Conservation (phyloP, 2,797 vertebrate genomes). For the Lepus oiostolus region DNA sequence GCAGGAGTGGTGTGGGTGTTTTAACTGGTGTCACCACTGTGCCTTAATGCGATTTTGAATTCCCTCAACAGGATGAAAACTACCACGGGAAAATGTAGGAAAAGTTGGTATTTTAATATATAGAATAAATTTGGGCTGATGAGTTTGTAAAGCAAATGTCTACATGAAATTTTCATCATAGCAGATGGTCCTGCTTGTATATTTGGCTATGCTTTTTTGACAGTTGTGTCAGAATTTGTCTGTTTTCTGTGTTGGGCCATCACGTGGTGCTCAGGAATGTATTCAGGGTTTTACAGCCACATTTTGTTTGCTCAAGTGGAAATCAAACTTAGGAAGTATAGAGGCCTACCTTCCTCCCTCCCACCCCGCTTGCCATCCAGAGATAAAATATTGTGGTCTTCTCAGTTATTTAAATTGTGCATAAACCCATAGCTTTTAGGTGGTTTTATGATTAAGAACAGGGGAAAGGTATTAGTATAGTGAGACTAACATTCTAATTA, state of each 20-base stretch:
- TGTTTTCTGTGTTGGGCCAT: not conserved
- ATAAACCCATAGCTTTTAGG: not conserved
- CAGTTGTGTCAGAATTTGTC: not conserved
- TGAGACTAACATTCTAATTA: not conserved
- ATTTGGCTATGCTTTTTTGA: not conserved
- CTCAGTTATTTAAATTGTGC: not conserved
- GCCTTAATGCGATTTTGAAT: not conserved
- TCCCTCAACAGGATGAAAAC: conserved; percentile 7
- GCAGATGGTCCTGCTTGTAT: conserved; percentile 33
- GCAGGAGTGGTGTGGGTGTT: no score
- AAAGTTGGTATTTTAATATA: not conserved
- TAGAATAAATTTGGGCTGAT: not conserved
- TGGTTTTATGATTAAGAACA: not conserved
- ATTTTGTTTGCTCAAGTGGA: conserved; percentile 33
- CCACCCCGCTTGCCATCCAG: not conserved
- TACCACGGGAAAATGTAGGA: conserved; percentile 35
- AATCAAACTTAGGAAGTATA: conserved; percentile 23
- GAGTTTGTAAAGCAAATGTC: conserved; percentile 44
- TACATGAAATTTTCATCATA: conserved; percentile 15
- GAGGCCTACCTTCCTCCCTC: not conserved
- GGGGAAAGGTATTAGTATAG: not conserved
- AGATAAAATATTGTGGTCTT: conserved; percentile 5
- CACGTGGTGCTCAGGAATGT: not conserved
- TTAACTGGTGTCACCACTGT: no score
- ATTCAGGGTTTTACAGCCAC: not conserved